phyloP scores from a whole-genome alignment of 2,113 vertebrate genomes.

The Nycticebus coucang region DNA sequence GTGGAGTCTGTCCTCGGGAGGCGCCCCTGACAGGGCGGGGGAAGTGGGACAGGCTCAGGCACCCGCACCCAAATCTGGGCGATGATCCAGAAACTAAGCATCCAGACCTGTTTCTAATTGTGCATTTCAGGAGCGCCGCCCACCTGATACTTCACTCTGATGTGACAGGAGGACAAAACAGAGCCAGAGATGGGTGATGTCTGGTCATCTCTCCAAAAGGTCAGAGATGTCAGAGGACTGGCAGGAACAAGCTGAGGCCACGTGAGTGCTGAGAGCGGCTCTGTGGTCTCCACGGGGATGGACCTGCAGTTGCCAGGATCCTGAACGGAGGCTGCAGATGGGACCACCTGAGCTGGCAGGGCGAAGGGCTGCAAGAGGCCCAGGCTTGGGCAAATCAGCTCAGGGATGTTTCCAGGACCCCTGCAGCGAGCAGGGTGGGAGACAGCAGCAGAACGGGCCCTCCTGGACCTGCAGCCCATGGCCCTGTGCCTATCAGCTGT shows the following conservation, averaged over 20 bases:
- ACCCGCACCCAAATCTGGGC: neutral
- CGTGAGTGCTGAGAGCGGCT: neutral
- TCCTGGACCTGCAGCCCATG: neutral
- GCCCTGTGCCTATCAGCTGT: neutral
- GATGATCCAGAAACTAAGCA: neutral
- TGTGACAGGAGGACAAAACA: too few relatives aligned
- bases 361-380: neutral
- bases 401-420: neutral
- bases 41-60: too few relatives aligned
- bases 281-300: neutral
- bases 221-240: neutral
- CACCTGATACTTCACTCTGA: neutral
- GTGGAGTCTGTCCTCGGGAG: neutral
- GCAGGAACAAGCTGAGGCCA: too few relatives aligned
- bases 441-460: neutral
- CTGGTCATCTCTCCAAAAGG: too few relatives aligned
- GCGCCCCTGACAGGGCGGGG: neutral
- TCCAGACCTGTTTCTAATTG: neutral
- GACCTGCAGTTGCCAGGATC: neutral
- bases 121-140: accelerated
- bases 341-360: neutral
- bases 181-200: neutral
- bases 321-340: neutral
- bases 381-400: neutral
- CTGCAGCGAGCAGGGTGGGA: neutral